Evolutionary conservation across 2,888 invertebrate species (phyloP), one percentile per base, ranked within the genome.

Genomic region (Rotaria macrura): DNA sequence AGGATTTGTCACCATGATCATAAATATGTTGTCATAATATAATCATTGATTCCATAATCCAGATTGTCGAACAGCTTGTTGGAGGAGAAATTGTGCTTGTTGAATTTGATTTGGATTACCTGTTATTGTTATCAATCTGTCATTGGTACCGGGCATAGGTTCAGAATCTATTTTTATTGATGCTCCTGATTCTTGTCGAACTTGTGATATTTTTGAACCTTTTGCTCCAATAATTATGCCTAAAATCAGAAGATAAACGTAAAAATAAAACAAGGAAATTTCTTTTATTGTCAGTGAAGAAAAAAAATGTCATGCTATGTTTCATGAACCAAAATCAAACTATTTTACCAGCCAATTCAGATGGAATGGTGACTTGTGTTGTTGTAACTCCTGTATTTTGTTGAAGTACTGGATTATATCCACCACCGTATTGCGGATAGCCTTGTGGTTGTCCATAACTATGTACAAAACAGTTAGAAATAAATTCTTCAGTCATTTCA

Each of bases 141-240:
- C 97, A 91, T 93, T 94, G 89, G 85, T 85, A 38, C 96, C 96
- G 25, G 94, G 94, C 89, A 95, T 92, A 29, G 96, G 95, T 92
- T 97, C 96, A 10, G 43, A 43, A 89, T 97, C 97, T 90, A 98
- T 97, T 89, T 96, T 96, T 88, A 98, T 97, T 89, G 94, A 95
- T 85, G 98, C 98, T 89, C 96, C 96, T 88, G 97, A 96, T 91
- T 98, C 96, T 87, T 94, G 94, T 87, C 98, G 94, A 88, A 99
- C 97, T 92, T 96, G 95, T 88, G 97, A 94, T 90, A 99, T 99
- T 89, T 98, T 94, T 79, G 95, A 94, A 47, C 99, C 99, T 85
- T 96, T 97, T 91, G 97, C 97, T 89, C 99, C 98, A 91, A 99
- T 99, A 89, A 99, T 98, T 87, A 98, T 97, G 88, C 99, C 98